Percentiles rank a stretch among this genome's conserved stretches.
phyloP scores from a whole-genome alignment of 2,888 invertebrate species.

The Temnothorax unifasciatus region DNA sequence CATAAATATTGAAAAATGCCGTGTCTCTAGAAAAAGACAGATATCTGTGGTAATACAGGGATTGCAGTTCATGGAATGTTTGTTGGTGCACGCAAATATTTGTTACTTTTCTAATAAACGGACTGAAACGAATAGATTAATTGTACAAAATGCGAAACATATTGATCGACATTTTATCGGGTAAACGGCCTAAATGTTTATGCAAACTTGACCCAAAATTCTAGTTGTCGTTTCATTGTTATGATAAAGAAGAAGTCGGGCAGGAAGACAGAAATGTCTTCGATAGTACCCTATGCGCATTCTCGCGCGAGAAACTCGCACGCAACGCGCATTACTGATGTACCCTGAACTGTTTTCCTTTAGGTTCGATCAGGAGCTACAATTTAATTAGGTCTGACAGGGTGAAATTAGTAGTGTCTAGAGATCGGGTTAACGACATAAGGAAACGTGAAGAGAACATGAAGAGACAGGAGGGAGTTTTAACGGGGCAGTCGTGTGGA shows the following conservation, averaged over 20 bases:
- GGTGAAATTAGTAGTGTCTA: conserved; percentile 77
- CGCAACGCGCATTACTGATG: conserved; percentile 70
- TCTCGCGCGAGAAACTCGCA: conserved; percentile 75
- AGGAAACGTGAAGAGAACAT: conserved; percentile 56
- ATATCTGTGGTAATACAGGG: not conserved
- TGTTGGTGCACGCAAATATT: not conserved
- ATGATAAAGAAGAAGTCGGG: conserved; percentile 69
- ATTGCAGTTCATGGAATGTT: not conserved
- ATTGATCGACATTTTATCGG: conserved; percentile 39
- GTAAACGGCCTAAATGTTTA: conserved; percentile 73
- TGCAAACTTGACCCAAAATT: conserved; percentile 78
- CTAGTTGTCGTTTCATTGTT: conserved; percentile 75
- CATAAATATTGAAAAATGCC: not conserved
- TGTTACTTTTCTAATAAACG: not conserved
- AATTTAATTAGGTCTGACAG: conserved; percentile 52
- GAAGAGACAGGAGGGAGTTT: conserved; percentile 64
- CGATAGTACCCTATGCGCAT: conserved; percentile 65
- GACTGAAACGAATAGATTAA: not conserved
- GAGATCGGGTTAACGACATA: conserved; percentile 1
- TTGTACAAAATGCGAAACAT: conserved; percentile 33
- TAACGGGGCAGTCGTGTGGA: conserved; percentile 75
- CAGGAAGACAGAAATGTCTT: conserved; percentile 65
- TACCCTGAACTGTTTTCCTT: conserved; percentile 16
- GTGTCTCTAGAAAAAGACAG: not conserved
- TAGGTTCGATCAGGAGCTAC: not conserved